Base-by-base conservation (phyloP, 2,797 vertebrate species). In the Mormyrus proboscirostris region DNA sequence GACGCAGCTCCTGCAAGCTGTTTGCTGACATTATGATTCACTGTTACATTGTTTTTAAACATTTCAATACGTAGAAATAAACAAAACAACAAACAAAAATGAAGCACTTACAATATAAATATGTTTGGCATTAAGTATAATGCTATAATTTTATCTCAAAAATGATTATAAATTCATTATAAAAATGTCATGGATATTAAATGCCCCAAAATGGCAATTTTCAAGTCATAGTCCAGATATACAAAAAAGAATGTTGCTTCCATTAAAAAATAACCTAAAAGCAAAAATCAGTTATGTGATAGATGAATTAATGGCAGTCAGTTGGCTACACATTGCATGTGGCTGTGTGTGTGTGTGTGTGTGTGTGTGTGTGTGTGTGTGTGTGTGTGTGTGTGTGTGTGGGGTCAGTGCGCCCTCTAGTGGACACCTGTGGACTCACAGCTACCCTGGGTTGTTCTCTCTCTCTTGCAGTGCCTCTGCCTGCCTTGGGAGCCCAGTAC, bases 401-500 rank as follows among this genome's bases (percentile, higher is more conserved):
- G 57, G 0, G 55, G n/a, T 10, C 41, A 65, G 1, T 49, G 19
- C n/a, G n/a, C 44, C 87, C 59, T n/a, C 87, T 88, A 88, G 87
- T 88, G 87, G 29, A 44, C 33, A 51, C 59, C 29, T 65, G 57
- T 19, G 57, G 33, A 44, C 33, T 62, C 38, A 47, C 55, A 50
- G 16, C n/a, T 9, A 33, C 9, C 50, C 65, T 10, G 22, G 5
- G 44, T 50, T 88, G 47, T 16, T 12, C 83, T n/a, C 62, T 22
- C 22, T 94, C 90, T 94, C 73, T 94, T 93, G 86, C 93, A 99
- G 98, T 99, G 96, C 96, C 97, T 89, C 95, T 99, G 92, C 97
- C 95, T 57, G 93, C 96, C 88, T 96, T 99, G 0, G 95, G 97
- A 87, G 95, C 96, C 0, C 99, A 99, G 94, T 99, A 99, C 94